Evolutionary conservation across 2,113 vertebrate genomes (phyloP).

Genomic region (Myodes glareolus): DNA sequence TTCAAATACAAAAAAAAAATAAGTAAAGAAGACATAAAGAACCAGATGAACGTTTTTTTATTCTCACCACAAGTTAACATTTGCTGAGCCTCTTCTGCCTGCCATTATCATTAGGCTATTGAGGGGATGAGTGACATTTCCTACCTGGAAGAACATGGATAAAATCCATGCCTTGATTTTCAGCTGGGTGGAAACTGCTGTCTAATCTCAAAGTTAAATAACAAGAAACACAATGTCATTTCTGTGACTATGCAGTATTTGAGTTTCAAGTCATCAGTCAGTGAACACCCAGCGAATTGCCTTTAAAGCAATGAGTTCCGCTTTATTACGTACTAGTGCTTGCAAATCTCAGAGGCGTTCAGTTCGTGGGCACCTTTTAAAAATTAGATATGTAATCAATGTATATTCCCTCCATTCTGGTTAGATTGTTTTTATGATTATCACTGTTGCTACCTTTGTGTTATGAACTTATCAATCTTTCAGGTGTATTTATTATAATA

Average conservation of each 20-base stretch:
- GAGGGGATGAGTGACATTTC: not conserved
- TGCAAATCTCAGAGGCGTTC: not conserved
- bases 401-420: not conserved
- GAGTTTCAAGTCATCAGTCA: not conserved
- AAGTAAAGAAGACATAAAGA: not conserved
- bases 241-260: not conserved
- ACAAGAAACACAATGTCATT: not conserved
- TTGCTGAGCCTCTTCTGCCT: not conserved
- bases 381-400: not conserved
- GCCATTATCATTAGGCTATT: not conserved
- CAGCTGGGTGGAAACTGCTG: not conserved
- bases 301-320: not conserved
- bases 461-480: not conserved
- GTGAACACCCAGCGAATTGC: not conserved
- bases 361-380: not conserved
- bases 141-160: not conserved
- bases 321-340: not conserved
- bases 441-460: not conserved
- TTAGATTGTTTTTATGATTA: not conserved
- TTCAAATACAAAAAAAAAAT: slow-evolving; percentile 26
- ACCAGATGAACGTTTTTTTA: not conserved
- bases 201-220: not conserved
- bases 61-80: not conserved
- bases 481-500: not conserved
- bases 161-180: not conserved